These are phyloP conservation scores for Perizoma flavofasciatum DNA, from an alignment of 2,888 invertebrate genomes.

Conservation along the genomic window DNA sequence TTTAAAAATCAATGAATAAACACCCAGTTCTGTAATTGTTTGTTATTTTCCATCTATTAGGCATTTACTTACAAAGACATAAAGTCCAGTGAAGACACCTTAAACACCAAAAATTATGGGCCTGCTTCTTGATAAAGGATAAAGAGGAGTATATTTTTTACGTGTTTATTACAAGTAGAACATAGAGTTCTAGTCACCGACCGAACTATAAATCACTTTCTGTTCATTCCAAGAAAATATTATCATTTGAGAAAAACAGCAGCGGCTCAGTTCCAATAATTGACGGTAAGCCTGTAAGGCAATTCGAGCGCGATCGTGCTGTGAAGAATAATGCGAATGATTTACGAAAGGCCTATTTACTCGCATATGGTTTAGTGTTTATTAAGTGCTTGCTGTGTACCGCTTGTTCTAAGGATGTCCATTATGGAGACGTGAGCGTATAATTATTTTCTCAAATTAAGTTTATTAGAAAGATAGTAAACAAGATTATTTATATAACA, in stretches of 20 bases:
- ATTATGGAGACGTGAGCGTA: no score
- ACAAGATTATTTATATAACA: no score
- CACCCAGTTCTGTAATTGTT: slow-evolving; percentile 25
- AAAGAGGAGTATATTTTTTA: no score
- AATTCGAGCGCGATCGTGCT: slow-evolving; percentile 15
- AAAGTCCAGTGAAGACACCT: no score
- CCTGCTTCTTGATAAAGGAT: no score
- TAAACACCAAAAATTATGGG: no score
- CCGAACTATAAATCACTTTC: no score
- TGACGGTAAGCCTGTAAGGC: slow-evolving; percentile 20
- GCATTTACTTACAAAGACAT: no score
- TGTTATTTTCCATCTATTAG: neutral
- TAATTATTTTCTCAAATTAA: no score
- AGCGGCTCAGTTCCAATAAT: slow-evolving; percentile 15
- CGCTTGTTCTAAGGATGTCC: neutral
- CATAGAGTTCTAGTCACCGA: neutral
- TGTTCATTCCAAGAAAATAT: no score
- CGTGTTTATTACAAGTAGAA: neutral
- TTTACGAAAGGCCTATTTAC: slow-evolving; percentile 12
- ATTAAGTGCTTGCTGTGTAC: neutral
- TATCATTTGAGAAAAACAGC: no score
- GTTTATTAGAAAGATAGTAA: no score
- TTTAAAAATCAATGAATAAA: slow-evolving; percentile 34
- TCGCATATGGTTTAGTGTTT: slow-evolving; percentile 2
- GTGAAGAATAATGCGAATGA: slow-evolving; percentile 19